These are phyloP conservation scores for Leptinotarsa haldemani DNA, from an alignment of 2,888 invertebrate genomes.

Conservation along the genomic window DNA sequence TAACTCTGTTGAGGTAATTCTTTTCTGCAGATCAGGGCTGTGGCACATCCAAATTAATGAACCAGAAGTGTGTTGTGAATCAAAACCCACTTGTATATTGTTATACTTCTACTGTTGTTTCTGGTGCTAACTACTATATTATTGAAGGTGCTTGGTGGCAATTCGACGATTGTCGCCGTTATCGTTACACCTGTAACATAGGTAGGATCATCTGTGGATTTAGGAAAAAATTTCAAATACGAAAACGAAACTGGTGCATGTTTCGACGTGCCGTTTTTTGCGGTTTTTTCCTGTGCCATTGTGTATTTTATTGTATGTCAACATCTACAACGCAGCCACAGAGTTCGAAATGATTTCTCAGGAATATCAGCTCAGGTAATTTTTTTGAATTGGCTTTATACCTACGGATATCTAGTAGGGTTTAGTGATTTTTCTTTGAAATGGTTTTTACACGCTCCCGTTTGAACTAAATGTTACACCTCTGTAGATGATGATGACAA, in stretches of 20 bases:
- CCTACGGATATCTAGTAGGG: slow-evolving; percentile 40
- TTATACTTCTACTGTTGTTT: slow-evolving; percentile 45
- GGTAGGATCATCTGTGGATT: slow-evolving; percentile 40
- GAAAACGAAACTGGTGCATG: neutral
- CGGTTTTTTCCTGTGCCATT: slow-evolving; percentile 28
- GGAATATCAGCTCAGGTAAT: slow-evolving; percentile 66
- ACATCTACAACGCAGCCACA: slow-evolving; percentile 51
- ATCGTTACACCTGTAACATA: slow-evolving; percentile 44
- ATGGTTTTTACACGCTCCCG: slow-evolving; percentile 42
- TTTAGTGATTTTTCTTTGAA: slow-evolving; percentile 46
- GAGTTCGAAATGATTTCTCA: slow-evolving; percentile 60
- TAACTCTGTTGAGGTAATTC: neutral
- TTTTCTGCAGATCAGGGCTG: neutral
- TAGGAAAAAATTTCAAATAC: slow-evolving; percentile 31
- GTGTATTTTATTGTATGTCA: slow-evolving; percentile 48
- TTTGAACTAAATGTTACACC: slow-evolving; percentile 1
- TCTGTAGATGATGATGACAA: slow-evolving; percentile 53
- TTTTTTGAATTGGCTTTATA: slow-evolving; percentile 37
- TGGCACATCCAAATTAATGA: slow-evolving; percentile 4
- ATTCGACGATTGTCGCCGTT: slow-evolving; percentile 41
- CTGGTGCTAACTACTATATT: slow-evolving; percentile 46
- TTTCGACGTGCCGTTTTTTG: slow-evolving; percentile 12
- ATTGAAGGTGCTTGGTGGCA: slow-evolving; percentile 46
- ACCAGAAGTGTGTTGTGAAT: slow-evolving; percentile 26
- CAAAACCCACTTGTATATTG: slow-evolving; percentile 33